Evolutionary conservation across 2,888 invertebrate species (phyloP), one percentile per base, ranked within the genome.

Genomic region (Anthrax anthrax): DNA sequence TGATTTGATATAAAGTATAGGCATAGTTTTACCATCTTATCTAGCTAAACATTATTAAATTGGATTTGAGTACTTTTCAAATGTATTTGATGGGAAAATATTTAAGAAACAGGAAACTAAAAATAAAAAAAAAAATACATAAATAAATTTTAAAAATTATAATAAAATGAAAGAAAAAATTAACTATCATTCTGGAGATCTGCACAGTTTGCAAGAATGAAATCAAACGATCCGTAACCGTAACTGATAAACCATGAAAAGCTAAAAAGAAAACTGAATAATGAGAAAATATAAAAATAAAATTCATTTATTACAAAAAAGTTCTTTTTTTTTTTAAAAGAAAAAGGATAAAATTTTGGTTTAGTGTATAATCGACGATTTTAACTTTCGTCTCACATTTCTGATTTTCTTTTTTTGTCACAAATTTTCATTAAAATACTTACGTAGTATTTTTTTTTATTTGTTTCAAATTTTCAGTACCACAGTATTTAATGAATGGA

Each of bases 201-300:
- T 23, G 23, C 23, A 23, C 23, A 12, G 23, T 32, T 32, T 32
- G 29, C 46, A 32, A 9, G 13, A 43, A 49, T 51, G 45, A 12
- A 32, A 46, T 47, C 47, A 49, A 51, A 51, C 49, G 49, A 51
- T 51, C 49, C 51, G 49, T 51, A 49, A 49, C 51, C 43, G 46
- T 49, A 51, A 49, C 47, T 51, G 51, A 51, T 49, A 51, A 49
- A 47, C 47, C 51, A 43, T 51, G 49, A 51, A 51, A 51, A 37
- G 37, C 42, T 41, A 18, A 45, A 45, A 45, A 37, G 38, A 39
- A 39, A 39, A 32, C 8, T 6, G 8, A 23, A 23, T 8, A 8
- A 23, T 8, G 8, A 23, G 23, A 23, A 8, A 23, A 23, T 6
- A 23, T 23, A 4, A 23, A 23, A 23, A 6, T 23, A 23, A 23